Base-by-base conservation (phyloP, 2,797 vertebrate genomes). In the Heterohyrax brucei region DNA sequence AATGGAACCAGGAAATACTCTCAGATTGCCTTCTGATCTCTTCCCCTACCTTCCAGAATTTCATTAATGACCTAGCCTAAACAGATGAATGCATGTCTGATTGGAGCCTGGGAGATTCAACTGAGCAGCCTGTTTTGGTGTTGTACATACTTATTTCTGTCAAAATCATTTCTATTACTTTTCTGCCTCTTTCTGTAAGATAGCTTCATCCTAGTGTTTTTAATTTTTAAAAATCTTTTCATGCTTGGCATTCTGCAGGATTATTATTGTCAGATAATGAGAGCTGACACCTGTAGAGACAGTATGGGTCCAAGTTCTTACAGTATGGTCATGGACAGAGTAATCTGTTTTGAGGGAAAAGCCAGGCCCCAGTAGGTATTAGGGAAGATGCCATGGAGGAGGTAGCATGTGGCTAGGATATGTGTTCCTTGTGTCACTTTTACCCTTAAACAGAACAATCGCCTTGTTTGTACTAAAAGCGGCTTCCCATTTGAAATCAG, bases 81-180 rank as follows among this genome's bases (percentile, higher is more conserved):
- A 76, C 39, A 59, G 12, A 66, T 22, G 22, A 72, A 75, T 66
- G 26, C 75, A 62, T 53, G 19, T 53, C 75, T 79, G 22, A 88
- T 75, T 96, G 39, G 33, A 22, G 24, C 93, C 64, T 50, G 7
- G 19, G 46, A 24, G 39, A 61, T 64, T 72, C 46, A 28, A 33
- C 24, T 50, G 33, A 44, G 48, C 80, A 76, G 12, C 30, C 28
- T 86, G 3, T 70, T 77, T 96, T n/a, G 24, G 48, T 93, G 64
- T 80, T 28, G 1, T 46, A 13, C 79, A 64, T 56, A 64, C 61
- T 87, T n/a, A 53, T 87, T 83, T 91, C 64, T 76, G 1, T 91
- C 70, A 79, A 92, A 95, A 91, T 59, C 10, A 62, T 72, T 91
- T 76, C 80, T 91, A 1, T 91, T 83, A 64, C n/a, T 70, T 30